Percentiles rank a stretch among this genome's conserved stretches.
Evolutionary conservation across 1,140 invertebrate species (phyloP).

Genomic region (Hypothenemus hampei): DNA sequence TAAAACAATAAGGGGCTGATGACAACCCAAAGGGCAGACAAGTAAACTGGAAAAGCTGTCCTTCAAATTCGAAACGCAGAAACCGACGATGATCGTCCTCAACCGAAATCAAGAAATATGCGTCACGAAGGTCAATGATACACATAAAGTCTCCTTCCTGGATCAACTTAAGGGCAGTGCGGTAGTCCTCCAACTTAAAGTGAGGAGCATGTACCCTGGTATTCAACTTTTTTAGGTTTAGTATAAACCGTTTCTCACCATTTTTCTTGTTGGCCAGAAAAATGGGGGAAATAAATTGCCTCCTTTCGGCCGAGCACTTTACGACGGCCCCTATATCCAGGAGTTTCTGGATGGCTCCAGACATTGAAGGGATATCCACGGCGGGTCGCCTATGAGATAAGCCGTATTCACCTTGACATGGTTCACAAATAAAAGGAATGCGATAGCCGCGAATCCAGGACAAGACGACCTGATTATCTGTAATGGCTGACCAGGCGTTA

Average conservation of each 20-base stretch:
- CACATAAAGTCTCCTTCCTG: not conserved
- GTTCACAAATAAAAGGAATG: too few relatives aligned
- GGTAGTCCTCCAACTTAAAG: not conserved
- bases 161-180: conserved; percentile 22
- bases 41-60: conserved; percentile 5
- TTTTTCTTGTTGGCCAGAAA: not conserved
- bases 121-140: not conserved
- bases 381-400: too few relatives aligned
- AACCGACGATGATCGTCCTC: not conserved
- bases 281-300: not conserved
- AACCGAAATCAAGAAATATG: conserved; percentile 4
- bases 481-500: too few relatives aligned
- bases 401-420: too few relatives aligned
- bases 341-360: too few relatives aligned
- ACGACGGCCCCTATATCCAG: too few relatives aligned
- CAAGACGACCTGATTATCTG: too few relatives aligned
- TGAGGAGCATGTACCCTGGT: not conserved
- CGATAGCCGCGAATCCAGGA: too few relatives aligned
- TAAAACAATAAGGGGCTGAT: too few relatives aligned
- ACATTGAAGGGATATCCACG: too few relatives aligned
- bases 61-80: conserved; percentile 4
- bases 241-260: not conserved
- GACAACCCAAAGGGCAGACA: conserved; percentile 15
- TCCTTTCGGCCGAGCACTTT: too few relatives aligned
- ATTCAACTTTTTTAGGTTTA: conserved; percentile 1